Base-by-base conservation (phyloP, 2,113 vertebrate genomes). In the Phaethon lepturus region DNA sequence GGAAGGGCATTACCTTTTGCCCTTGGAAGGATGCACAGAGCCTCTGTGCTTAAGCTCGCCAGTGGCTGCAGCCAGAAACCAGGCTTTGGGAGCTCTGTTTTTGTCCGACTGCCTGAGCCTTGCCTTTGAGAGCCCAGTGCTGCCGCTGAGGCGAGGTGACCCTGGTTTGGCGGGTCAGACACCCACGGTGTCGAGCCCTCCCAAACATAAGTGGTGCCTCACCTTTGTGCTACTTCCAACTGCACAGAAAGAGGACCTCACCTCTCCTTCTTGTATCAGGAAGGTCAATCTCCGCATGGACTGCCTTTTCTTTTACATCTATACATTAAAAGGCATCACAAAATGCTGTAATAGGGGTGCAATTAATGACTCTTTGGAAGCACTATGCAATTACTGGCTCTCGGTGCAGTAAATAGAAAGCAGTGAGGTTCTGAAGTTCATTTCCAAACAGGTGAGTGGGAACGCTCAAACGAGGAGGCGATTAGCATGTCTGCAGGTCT, bases 401-500 rank as follows among this genome's bases (percentile, higher is more conserved):
- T 69, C 6, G 1, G 78, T 62, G 75, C 75, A 86, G 79, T 63
- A 55, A 80, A 62, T 69, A 81, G 88, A 87, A 91, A 91, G 73
- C 88, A 79, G 73, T 23, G 25, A 69, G 40, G 87, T 78, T 78
- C 73, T 94, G 76, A 60, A 55, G 66, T 58, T 93, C 33, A 35
- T 86, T 93, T 91, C 66, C 76, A 94, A 87, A 77, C 68, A 79
- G 52, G 56, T 50, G 72, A 92, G 64, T 88, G 86, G 80, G 44
- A 95, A 19, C 50, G 52, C 77, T 93, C 72, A 42, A 20, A 56
- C 18, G 40, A 75, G 73, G 60, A 81, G 52, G 79, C 0, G 12
- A 68, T 94, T 31, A 75, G 47, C 2, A 3, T 86, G 91, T 89
- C 86, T 94, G 88, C 50, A 93, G 88, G 62, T 94, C 90, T 97